Evolutionary conservation across 2,888 invertebrate genomes (phyloP), one percentile per base, ranked within the genome.

Genomic region (Pseudanteris insignis): DNA sequence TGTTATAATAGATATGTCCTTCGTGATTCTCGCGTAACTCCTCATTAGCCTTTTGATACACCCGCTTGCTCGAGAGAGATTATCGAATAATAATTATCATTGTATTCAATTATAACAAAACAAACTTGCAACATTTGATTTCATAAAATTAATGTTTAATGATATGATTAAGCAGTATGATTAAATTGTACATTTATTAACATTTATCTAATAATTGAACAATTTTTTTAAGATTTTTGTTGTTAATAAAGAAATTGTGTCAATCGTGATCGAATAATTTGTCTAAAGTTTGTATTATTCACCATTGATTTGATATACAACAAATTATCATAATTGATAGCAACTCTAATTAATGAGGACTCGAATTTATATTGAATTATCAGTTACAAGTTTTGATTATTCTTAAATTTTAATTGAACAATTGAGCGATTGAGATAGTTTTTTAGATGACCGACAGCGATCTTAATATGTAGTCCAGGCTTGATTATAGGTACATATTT

Each of bases 61-160:
- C 73, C 74, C 73, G 77, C 78, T 78, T 78, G 75, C 77, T 76
- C 72, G 74, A 73, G 77, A 76, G 74, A 74, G 64, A 73, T 74
- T 70, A 62, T 69, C 69, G 72, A 71, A 74, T 75, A 67, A 68
- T 68, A 73, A 64, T 46, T 71, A 64, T 62, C n/a, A n/a, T n/a
- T n/a, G n/a, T n/a, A n/a, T n/a, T n/a, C n/a, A n/a, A n/a, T n/a
- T n/a, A n/a, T 6, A 18, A 18, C 18, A 18, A 18, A 18, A 18
- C 18, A 3, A 18, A 18, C 18, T n/a, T n/a, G n/a, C n/a, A n/a
- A n/a, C n/a, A n/a, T n/a, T n/a, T n/a, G n/a, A n/a, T n/a, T n/a
- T n/a, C n/a, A n/a, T n/a, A 6, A 18, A 18, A 71, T 63, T 26
- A 48, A n/a, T 24, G 33, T 28, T 7, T 32, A 44, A 32, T 44